Conservation (phyloP, 1,140 invertebrate genomes). For the Eupristina koningsbergeri region DNA sequence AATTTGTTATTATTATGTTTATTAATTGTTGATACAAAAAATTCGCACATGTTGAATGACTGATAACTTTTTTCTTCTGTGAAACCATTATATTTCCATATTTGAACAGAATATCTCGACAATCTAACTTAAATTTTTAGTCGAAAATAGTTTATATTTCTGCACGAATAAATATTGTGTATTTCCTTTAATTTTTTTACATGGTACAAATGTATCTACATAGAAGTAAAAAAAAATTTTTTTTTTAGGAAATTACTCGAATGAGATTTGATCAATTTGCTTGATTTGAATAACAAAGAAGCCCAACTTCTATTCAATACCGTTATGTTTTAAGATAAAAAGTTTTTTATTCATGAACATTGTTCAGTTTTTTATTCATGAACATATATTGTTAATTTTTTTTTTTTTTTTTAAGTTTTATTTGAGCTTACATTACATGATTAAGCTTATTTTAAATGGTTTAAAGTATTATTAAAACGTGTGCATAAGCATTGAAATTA, state of each 20-base stretch:
- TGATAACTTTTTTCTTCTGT: not conserved
- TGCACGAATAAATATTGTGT: not conserved
- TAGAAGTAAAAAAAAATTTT: not conserved
- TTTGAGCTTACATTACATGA: no score
- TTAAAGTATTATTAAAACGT: no score
- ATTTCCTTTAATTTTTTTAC: not conserved
- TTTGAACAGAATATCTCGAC: not conserved
- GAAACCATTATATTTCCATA: not conserved
- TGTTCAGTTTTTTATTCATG: not conserved
- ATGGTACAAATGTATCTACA: not conserved
- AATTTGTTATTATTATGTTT: no score
- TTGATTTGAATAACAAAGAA: conserved; percentile 1
- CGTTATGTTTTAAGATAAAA: not conserved
- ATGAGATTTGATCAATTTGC: not conserved
- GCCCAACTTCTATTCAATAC: not conserved
- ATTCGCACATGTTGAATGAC: not conserved
- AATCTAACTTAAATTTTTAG: not conserved
- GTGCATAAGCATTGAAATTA: no score
- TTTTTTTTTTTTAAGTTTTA: no score
- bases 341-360: not conserved
- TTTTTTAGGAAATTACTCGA: not conserved
- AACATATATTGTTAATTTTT: no score
- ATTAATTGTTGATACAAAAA: not conserved
- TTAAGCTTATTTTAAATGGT: no score
- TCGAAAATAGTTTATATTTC: not conserved